Evolutionary conservation across 2,797 vertebrate species (phyloP).

Genomic region (Synanceia verrucosa): DNA sequence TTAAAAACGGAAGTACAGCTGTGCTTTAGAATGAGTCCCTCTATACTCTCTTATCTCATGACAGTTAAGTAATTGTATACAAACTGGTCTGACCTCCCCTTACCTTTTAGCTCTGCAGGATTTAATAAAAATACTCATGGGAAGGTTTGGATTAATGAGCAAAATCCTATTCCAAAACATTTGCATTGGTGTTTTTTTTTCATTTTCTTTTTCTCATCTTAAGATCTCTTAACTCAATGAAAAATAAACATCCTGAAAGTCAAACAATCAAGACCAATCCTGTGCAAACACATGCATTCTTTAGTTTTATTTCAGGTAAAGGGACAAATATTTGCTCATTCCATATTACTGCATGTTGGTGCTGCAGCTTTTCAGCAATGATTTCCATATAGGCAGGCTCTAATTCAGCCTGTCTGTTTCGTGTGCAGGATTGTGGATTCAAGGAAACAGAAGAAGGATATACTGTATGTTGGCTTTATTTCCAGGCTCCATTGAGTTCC

Average conservation of each 20-base stretch:
- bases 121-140: background rate
- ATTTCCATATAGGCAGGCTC: background rate
- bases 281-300: constrained; percentile 24
- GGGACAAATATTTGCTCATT: constrained; percentile 34
- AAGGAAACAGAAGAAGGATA: background rate
- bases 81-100: background rate
- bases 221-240: background rate
- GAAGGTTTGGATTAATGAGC: background rate
- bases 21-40: background rate
- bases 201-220: background rate
- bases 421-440: background rate
- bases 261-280: constrained; percentile 16
- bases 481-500: background rate
- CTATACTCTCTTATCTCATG: background rate
- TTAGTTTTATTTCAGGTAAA: constrained; percentile 14
- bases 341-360: constrained; percentile 7
- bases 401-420: background rate
- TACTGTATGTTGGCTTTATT: background rate
- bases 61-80: background rate
- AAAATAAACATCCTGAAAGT: background rate
- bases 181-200: background rate
- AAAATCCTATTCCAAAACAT: background rate
- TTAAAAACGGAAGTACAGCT: background rate
- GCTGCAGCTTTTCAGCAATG: background rate
- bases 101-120: background rate